A percentile compares a stretch with the other conserved stretches of the same genome.
These are phyloP conservation scores for Phenganax marumi DNA, from an alignment of 92 coral and sea anemone genomes.

Conservation along the genomic window DNA sequence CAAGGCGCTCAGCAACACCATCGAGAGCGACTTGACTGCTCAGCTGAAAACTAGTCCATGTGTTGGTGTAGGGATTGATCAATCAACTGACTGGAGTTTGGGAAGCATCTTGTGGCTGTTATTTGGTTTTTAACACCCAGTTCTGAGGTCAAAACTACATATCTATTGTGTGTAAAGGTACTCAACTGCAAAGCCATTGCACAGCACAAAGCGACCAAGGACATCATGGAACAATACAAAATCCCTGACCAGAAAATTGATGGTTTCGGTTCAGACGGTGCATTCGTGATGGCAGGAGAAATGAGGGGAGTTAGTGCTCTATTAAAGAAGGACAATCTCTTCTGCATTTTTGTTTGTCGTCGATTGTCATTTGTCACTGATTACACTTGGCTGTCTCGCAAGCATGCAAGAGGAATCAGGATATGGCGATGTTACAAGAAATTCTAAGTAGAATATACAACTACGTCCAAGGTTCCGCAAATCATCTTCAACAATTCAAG, in stretches of 20 bases:
- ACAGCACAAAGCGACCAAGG: neutral
- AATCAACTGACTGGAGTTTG: neutral
- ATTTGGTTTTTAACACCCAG: conserved; percentile 1
- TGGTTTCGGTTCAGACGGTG: conserved; percentile 29
- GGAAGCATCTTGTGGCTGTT: neutral
- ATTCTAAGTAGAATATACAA: no score
- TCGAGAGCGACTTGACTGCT: conserved; percentile 8
- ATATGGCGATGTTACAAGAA: conserved; percentile 10
- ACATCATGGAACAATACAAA: conserved; percentile 6
- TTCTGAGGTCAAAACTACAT: conserved; percentile 6
- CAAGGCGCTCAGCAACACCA: neutral
- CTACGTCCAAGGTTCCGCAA: no score
- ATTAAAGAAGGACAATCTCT: no score
- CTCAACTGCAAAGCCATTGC: conserved; percentile 5
- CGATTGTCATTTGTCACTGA: no score
- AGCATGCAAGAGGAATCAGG: no score
- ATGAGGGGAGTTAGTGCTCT: conserved; percentile 1
- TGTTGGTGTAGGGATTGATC: conserved; percentile 9
- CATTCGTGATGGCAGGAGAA: conserved; percentile 1
- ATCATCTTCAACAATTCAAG: no score
- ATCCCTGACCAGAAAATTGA: conserved; percentile 23
- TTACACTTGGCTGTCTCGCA: no score
- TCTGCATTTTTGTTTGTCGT: no score
- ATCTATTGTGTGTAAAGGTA: neutral
- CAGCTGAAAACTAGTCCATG: conserved; percentile 17